Evolutionary conservation across 2,888 invertebrate species (phyloP).

Genomic region (Andrena dorsata): DNA sequence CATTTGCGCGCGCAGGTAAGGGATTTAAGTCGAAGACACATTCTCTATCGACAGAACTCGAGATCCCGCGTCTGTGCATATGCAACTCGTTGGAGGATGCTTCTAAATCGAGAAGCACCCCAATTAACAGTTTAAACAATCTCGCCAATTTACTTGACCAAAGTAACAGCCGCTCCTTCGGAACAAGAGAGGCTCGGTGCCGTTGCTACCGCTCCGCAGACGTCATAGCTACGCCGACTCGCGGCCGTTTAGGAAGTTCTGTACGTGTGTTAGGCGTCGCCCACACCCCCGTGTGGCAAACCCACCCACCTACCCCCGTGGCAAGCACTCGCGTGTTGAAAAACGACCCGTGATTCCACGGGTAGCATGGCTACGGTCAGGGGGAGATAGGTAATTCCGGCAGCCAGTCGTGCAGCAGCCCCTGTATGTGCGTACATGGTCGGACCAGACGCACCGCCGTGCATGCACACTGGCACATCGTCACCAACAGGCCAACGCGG

Average conservation of each 20-base stretch:
- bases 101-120: no score
- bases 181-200: slow-evolving; percentile 35
- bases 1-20: no score
- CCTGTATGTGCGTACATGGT: slow-evolving; percentile 57
- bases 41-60: no score
- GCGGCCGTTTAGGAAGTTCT: slow-evolving; percentile 66
- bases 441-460: slow-evolving; percentile 39
- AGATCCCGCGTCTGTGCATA: no score
- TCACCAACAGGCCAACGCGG: slow-evolving; percentile 42
- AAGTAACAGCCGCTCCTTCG: neutral
- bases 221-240: slow-evolving; percentile 58
- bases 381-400: slow-evolving; percentile 64
- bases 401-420: slow-evolving; percentile 70
- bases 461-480: slow-evolving; percentile 31
- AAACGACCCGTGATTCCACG: slow-evolving; percentile 71
- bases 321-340: slow-evolving; percentile 56
- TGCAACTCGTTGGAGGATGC: no score
- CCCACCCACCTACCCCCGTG: slow-evolving; percentile 22
- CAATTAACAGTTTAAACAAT: no score
- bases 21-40: no score
- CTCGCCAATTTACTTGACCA: neutral
- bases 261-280: slow-evolving; percentile 66
- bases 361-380: slow-evolving; percentile 68
- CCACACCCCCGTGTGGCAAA: slow-evolving; percentile 17
- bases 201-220: slow-evolving; percentile 33